Base-by-base conservation (phyloP, 2,113 vertebrate species). In the Galbula dea region DNA sequence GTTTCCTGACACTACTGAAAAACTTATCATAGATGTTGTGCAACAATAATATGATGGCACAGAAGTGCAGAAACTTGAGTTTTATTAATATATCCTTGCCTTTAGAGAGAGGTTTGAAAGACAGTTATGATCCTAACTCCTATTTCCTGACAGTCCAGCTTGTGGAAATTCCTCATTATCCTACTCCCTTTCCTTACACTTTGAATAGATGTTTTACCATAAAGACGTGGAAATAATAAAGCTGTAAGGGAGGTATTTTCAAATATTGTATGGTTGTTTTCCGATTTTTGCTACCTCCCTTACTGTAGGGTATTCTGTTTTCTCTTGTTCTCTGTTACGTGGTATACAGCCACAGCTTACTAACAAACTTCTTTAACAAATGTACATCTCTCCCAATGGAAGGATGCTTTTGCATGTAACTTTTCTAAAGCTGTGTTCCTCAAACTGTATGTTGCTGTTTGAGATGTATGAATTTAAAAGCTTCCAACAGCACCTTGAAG, bases 401-500 rank as follows among this genome's bases (percentile, higher is more conserved):
- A 61, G 17, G 24, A 8, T 54, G 18, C 19, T 83, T 81, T 91
- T 77, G 18, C n/a, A 24, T 14, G 9, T 32, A 74, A 67, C n/a
- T 32, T 73, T 79, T 73, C 58, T 67, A 29, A 83, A 85, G 55
- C 14, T 54, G 4, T 19, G 5, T 66, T 88, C 15, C 52, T 80
- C 2, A 4, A 37, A 37, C 23, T 37, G 16, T 59, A 22, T 10
- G n/a, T 57, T 61, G 27, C 22, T 63, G 6, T 69, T 85, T 29
- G 69, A 91, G 63, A 51, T 63, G 16, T 46, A 63, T 73, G 54
- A 46, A 82, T 91, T 43, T 93, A 73, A 91, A 72, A 82, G 19
- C 68, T 63, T 82, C 34, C n/a, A 90, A 83, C 58, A 87, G 83
- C 85, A 90, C 57, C 73, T 94, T 94, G 88, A 93, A 96, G 90